A percentile compares a stretch with the other conserved stretches of the same genome.
These are phyloP conservation scores for Hermodice carunculata DNA, from an alignment of 2,888 invertebrate genomes.

Conservation along the genomic window DNA sequence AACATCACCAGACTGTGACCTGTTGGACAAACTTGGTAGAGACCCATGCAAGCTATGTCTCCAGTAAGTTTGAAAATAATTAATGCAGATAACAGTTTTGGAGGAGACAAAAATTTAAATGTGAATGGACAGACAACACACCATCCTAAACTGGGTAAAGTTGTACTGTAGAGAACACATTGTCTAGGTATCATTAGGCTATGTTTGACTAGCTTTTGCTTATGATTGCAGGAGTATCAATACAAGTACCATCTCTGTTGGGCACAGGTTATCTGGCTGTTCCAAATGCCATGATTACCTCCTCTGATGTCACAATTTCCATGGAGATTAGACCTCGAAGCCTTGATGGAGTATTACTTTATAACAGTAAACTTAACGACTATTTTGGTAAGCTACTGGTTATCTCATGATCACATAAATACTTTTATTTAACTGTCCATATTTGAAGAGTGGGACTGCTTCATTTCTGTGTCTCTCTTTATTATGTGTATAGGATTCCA, in stretches of 20 bases:
- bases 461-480: not conserved
- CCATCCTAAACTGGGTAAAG: too few relatives aligned
- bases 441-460: not conserved
- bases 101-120: too few relatives aligned
- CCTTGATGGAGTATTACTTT: not conserved
- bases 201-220: too few relatives aligned
- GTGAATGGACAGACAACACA: too few relatives aligned
- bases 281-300: conserved; percentile 10
- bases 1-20: too few relatives aligned
- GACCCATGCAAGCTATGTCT: too few relatives aligned
- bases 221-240: too few relatives aligned
- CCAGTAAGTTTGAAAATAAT: too few relatives aligned
- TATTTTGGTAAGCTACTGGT: not conserved
- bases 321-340: not conserved
- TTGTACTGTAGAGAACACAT: too few relatives aligned
- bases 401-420: not conserved
- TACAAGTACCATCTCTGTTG: conserved; percentile 1
- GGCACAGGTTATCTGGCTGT: not conserved
- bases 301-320: not conserved
- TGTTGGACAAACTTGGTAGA: too few relatives aligned
- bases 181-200: too few relatives aligned
- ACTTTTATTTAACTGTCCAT: not conserved
- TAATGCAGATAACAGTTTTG: too few relatives aligned
- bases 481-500: not conserved
- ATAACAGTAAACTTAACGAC: not conserved